phyloP scores from a whole-genome alignment of 1,140 invertebrate genomes.

The Ips typographus region DNA sequence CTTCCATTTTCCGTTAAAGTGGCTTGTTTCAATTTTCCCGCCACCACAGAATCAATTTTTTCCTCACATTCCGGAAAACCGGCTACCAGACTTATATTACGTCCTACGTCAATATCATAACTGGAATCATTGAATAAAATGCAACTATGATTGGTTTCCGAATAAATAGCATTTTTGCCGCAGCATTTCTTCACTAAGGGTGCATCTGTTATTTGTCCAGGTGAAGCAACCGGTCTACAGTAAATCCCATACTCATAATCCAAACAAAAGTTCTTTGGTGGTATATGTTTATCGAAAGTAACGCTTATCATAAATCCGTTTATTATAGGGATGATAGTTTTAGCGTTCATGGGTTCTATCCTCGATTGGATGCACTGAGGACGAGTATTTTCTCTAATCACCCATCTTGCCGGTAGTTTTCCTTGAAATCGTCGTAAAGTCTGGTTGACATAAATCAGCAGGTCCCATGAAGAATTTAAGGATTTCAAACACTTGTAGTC shows the following conservation, averaged over 20 bases:
- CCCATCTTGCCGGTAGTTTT: conserved; percentile 41
- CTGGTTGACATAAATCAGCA: conserved; percentile 34
- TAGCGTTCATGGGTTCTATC: conserved; percentile 19
- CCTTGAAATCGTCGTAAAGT: conserved; percentile 26
- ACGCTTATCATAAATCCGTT: conserved; percentile 40
- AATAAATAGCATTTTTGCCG: conserved; percentile 59
- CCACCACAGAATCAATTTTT: conserved; percentile 43
- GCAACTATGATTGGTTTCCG: conserved; percentile 54
- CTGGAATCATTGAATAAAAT: conserved; percentile 27
- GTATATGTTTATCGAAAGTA: conserved; percentile 38
- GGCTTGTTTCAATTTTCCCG: conserved; percentile 52
- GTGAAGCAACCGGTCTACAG: conserved; percentile 33
- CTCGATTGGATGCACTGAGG: conserved; percentile 37
- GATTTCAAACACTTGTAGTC: conserved; percentile 25
- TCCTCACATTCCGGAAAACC: conserved; percentile 59
- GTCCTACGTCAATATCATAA: conserved; percentile 39
- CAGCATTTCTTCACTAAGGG: conserved; percentile 60
- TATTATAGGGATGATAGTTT: conserved; percentile 39
- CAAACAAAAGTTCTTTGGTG: conserved; percentile 42
- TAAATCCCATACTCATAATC: conserved; percentile 41
- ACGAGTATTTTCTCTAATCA: conserved; percentile 34
- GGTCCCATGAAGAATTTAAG: conserved; percentile 37
- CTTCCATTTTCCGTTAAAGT: conserved; percentile 55
- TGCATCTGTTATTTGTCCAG: conserved; percentile 35
- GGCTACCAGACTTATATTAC: conserved; percentile 45